Conservation (phyloP, 2,797 vertebrate genomes). For the Schizothorax lantsangensis region DNA sequence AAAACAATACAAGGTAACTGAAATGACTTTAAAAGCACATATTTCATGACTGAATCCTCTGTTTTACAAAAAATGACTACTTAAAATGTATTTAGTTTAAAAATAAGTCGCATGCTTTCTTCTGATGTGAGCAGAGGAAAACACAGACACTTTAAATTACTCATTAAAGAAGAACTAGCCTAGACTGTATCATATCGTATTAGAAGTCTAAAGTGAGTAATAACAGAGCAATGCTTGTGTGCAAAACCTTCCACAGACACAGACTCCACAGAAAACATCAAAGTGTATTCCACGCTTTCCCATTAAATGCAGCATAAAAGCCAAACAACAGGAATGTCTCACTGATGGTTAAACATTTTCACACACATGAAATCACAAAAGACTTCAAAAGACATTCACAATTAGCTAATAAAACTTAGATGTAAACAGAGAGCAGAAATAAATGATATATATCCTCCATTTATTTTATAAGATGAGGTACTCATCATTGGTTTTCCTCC, state of each 20-base stretch:
- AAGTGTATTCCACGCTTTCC: background rate
- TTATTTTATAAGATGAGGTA: background rate
- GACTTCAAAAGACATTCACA: background rate
- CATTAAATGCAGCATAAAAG: constrained; percentile 15
- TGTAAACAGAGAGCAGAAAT: background rate
- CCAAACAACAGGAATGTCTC: constrained; percentile 6
- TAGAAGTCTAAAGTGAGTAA: constrained; percentile 22
- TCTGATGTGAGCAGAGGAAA: background rate
- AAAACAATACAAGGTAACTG: background rate
- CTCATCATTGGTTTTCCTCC: background rate
- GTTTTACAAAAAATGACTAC: background rate
- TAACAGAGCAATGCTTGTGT: background rate
- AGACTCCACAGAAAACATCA: constrained; percentile 19
- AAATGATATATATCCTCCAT: background rate
- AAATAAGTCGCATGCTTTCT: background rate
- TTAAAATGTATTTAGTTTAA: background rate
- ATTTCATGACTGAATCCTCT: background rate
- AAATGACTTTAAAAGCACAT: background rate
- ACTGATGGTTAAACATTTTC: background rate
- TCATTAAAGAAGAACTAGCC: background rate
- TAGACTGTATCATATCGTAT: constrained; percentile 5
- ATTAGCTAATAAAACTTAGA: background rate
- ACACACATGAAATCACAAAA: background rate
- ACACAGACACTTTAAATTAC: background rate
- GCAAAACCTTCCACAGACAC: background rate